These are phyloP conservation scores for Tachyglossus aculeatus DNA, from an alignment of 2,797 vertebrate genomes.

Conservation along the genomic window DNA sequence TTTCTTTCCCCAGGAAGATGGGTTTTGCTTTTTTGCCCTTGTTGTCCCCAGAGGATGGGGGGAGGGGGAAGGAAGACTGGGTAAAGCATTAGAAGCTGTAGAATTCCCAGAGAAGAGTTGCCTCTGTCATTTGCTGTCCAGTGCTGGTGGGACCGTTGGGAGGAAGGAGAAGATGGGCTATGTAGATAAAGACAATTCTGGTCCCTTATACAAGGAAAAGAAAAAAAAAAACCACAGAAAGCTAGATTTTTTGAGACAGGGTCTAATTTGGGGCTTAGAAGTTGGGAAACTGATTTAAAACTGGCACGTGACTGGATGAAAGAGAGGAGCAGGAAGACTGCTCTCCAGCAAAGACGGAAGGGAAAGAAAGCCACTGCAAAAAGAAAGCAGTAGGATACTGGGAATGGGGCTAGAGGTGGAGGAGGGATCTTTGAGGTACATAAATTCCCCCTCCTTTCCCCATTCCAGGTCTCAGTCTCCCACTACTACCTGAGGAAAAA, in stretches of 20 bases:
- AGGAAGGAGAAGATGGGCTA: neutral
- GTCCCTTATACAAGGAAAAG: neutral
- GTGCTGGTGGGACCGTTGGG: neutral
- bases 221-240: neutral
- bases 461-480: no score
- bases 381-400: neutral
- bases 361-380: neutral
- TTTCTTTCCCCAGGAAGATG: slow-evolving; percentile 6
- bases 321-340: neutral
- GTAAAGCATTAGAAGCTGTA: neutral
- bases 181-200: neutral
- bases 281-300: slow-evolving; percentile 34
- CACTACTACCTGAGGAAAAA: no score
- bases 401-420: neutral
- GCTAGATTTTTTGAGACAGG: neutral
- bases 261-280: slow-evolving; percentile 31
- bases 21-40: neutral
- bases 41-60: neutral
- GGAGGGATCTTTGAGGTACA: slow-evolving; percentile 20
- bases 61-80: neutral
- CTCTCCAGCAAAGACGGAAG: no score
- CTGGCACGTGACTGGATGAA: slow-evolving; percentile 18
- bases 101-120: no score
- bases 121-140: neutral
- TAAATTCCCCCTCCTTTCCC: no score